Conservation (phyloP, 1,140 invertebrate genomes). For the Triops longicaudatus region DNA sequence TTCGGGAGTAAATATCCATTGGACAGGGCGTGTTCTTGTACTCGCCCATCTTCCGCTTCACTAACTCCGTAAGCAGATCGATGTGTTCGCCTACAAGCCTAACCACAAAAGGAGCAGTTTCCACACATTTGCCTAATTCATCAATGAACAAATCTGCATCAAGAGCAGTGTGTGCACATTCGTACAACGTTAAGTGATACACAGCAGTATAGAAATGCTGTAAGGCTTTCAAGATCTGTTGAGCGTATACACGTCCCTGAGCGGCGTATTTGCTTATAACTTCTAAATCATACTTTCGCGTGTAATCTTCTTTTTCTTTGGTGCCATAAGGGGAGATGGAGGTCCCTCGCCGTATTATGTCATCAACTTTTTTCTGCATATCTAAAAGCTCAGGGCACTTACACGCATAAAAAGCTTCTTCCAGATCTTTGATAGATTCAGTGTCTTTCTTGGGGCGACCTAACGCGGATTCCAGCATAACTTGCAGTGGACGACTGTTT, state of each 20-base stretch:
- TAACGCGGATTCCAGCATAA: too few species aligned
- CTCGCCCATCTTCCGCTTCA: not conserved
- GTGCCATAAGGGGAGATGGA: too few species aligned
- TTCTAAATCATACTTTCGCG: not conserved
- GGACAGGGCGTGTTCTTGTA: not conserved
- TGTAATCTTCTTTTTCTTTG: too few species aligned
- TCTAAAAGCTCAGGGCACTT: too few species aligned
- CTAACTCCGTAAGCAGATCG: not conserved
- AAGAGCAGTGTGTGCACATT: not conserved
- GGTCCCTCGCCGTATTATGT: too few species aligned
- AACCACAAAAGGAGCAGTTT: not conserved
- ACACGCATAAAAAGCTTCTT: too few species aligned
- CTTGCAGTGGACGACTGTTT: too few species aligned
- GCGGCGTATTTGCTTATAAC: not conserved
- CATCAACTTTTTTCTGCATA: too few species aligned
- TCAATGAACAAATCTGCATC: not conserved
- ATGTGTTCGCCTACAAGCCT: not conserved
- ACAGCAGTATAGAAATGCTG: not conserved
- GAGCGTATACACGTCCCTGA: not conserved
- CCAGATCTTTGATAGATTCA: not conserved
- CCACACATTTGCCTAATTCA: not conserved
- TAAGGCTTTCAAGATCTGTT: not conserved
- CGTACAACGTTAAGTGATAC: not conserved
- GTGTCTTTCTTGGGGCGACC: too few species aligned
- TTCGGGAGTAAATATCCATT: not conserved